phyloP scores from a whole-genome alignment of 2,113 vertebrate genomes.

The Emydocephalus ijimae region DNA sequence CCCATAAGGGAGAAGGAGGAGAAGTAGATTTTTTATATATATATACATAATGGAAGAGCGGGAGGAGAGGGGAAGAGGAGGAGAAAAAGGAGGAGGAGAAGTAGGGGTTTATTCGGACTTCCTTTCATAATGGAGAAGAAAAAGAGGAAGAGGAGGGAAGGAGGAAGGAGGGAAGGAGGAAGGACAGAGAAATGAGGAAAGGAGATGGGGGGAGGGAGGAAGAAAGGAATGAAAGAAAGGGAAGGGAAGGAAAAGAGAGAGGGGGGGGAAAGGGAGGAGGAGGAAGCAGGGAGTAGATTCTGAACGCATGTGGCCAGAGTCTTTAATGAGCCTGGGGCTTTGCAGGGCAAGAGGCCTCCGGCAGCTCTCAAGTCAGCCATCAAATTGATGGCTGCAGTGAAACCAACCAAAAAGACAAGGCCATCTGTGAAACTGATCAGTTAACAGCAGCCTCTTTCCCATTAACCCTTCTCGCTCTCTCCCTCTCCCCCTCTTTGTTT shows the following conservation, averaged over 20 bases:
- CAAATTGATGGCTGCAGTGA: conserved; percentile 5
- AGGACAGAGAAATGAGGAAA: too few species aligned
- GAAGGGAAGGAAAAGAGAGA: background rate
- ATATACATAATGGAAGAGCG: too few species aligned
- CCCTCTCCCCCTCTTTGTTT: background rate
- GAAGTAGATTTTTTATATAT: too few species aligned
- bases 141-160: background rate
- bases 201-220: too few species aligned
- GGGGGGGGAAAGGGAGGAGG: background rate
- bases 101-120: too few species aligned
- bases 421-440: conserved; percentile 5
- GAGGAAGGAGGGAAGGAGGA: too few species aligned
- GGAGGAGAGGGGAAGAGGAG: too few species aligned
- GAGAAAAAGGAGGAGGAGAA: too few species aligned
- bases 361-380: background rate
- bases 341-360: background rate
- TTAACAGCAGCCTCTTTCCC: background rate
- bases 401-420: background rate
- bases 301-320: background rate
- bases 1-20: too few species aligned
- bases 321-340: background rate
- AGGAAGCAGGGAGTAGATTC: background rate
- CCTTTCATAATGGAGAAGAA: background rate
- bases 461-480: background rate
- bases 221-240: too few species aligned